A percentile compares a stretch with the other conserved stretches of the same genome.
Conservation (phyloP, 2,797 vertebrate genomes). For the Periophthalmus magnuspinnatus region DNA sequence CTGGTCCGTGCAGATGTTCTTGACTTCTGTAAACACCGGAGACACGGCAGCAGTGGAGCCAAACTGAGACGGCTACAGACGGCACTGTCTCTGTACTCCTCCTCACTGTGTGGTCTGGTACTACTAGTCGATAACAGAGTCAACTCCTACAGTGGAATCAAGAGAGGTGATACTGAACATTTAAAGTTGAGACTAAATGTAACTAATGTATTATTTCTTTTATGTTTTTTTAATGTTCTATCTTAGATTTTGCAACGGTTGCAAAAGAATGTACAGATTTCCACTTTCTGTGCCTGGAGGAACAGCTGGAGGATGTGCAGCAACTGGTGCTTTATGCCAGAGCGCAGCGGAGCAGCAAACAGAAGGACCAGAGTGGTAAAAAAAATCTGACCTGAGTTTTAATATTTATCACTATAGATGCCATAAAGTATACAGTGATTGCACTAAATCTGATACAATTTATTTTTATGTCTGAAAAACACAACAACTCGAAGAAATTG, state of each 20-base stretch:
- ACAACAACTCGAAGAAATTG: too few relatives aligned
- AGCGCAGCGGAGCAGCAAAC: constrained; percentile 86
- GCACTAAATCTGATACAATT: too few relatives aligned
- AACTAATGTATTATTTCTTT: neutral
- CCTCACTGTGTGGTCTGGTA: constrained; percentile 92
- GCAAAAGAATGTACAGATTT: constrained; percentile 97
- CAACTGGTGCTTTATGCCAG: constrained; percentile 93
- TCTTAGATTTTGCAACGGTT: constrained; percentile 91
- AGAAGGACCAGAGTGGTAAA: constrained; percentile 84
- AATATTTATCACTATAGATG: constrained; percentile 3
- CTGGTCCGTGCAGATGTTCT: constrained; percentile 89
- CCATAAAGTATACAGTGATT: neutral
- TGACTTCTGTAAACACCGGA: constrained; percentile 93
- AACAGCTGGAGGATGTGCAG: constrained; percentile 92
- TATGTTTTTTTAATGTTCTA: neutral
- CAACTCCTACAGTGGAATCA: constrained; percentile 96
- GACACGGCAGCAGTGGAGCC: constrained; percentile 85
- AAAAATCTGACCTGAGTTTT: constrained; percentile 22
- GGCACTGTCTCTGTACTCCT: constrained; percentile 92
- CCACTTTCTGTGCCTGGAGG: constrained; percentile 90
- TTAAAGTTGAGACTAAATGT: neutral
- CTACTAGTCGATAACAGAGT: constrained; percentile 94
- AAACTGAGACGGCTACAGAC: constrained; percentile 93
- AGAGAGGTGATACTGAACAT: constrained; percentile 81
- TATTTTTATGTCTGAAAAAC: too few relatives aligned